These are phyloP conservation scores for Murina feae DNA, from an alignment of 2,113 vertebrate species.

Conservation along the genomic window DNA sequence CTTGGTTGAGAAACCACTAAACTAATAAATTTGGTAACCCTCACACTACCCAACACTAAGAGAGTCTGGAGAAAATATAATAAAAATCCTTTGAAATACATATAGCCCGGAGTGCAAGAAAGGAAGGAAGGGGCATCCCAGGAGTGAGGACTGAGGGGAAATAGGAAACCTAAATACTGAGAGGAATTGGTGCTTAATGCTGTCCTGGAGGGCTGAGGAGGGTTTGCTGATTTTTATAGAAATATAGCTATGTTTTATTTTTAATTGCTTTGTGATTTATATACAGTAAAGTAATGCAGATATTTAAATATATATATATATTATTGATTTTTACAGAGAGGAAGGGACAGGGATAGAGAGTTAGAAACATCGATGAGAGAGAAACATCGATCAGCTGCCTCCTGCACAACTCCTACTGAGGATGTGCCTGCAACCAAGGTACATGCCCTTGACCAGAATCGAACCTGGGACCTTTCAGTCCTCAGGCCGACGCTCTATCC, in stretches of 20 bases:
- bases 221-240: background rate
- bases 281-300: background rate
- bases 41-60: background rate
- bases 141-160: background rate
- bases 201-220: background rate
- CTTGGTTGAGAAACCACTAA: background rate
- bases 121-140: background rate
- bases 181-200: background rate
- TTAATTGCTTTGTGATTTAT: background rate
- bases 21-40: background rate
- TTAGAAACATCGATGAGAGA: too few species aligned
- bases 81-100: background rate
- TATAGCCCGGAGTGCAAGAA: background rate
- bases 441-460: too few species aligned
- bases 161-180: background rate
- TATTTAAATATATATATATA: too few species aligned
- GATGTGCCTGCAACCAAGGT: too few species aligned
- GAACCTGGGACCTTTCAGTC: too few species aligned
- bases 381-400: too few species aligned
- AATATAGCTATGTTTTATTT: slow-evolving; percentile 8
- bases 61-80: slow-evolving; percentile 1
- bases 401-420: too few species aligned
- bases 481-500: too few species aligned
- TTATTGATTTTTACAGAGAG: too few species aligned
- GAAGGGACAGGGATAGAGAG: too few species aligned